Evolutionary conservation across 2,113 vertebrate genomes (phyloP).

Genomic region (Ginglymostoma cirratum): DNA sequence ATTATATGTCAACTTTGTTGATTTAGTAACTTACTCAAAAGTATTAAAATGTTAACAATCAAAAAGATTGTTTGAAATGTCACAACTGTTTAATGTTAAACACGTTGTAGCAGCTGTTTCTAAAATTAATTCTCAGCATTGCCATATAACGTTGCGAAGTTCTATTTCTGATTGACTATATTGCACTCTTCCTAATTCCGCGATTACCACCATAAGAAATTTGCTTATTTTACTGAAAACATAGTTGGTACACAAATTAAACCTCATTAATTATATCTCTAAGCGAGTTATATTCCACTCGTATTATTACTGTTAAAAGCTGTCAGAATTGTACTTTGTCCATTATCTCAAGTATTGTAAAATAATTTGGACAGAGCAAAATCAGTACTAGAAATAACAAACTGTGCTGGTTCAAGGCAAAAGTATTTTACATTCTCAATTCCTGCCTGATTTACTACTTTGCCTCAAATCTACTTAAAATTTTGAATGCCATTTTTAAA

Average conservation of each 20-base stretch:
- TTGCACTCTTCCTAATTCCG: background rate
- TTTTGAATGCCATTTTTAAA: constrained; percentile 12
- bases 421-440: background rate
- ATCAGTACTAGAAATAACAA: background rate
- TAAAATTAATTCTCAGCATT: background rate
- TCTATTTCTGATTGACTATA: background rate
- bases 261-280: background rate
- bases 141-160: background rate
- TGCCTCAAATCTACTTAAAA: background rate
- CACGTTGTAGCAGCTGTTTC: background rate
- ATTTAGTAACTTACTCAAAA: background rate
- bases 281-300: background rate
- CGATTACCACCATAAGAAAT: background rate
- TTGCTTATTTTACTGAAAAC: background rate
- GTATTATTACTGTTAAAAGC: background rate
- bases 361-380: background rate
- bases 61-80: background rate
- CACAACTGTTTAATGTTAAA: background rate
- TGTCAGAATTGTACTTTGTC: background rate
- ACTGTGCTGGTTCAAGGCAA: background rate
- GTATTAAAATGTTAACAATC: background rate
- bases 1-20: background rate
- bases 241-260: background rate
- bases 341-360: background rate
- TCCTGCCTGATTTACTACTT: background rate